phyloP scores from a whole-genome alignment of 1,140 invertebrate species.

The Diabrotica undecimpunctata region DNA sequence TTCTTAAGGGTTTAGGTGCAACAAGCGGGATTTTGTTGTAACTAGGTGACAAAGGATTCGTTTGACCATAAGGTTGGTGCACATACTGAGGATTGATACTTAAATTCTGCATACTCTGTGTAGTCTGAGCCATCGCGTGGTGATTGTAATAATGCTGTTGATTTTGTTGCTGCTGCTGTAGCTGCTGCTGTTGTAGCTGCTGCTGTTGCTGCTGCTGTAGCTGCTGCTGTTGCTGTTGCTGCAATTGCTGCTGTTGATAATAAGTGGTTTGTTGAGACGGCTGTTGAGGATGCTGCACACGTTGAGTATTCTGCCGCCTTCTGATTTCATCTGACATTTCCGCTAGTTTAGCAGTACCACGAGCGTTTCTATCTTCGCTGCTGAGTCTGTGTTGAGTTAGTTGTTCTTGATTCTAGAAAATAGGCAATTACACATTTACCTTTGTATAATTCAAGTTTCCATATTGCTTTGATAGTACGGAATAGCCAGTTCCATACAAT shows the following conservation, averaged over 20 bases:
- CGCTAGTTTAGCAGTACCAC: conserved; percentile 73
- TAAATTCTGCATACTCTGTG: conserved; percentile 45
- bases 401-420: conserved; percentile 23
- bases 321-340: conserved; percentile 80
- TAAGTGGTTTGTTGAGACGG: conserved; percentile 7
- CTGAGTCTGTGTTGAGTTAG: conserved; percentile 27
- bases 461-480: too few species aligned
- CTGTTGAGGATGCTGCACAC: conserved; percentile 41
- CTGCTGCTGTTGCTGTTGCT: conserved; percentile 32
- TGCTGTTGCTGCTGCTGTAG: conserved; percentile 34
- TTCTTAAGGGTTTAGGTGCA: conserved; percentile 9
- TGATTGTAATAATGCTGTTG: conserved; percentile 40
- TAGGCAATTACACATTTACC: too few species aligned
- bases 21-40: conserved; percentile 15
- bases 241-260: conserved; percentile 28
- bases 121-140: conserved; percentile 38
- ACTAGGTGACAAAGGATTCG: conserved; percentile 41
- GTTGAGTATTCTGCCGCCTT: conserved; percentile 58
- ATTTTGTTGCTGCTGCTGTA: conserved; percentile 18
- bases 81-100: conserved; percentile 30
- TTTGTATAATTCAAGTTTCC: too few species aligned
- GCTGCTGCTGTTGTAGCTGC: conserved; percentile 29
- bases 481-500: too few species aligned
- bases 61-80: conserved; percentile 33
- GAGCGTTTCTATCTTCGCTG: conserved; percentile 35